Evolutionary conservation across 2,113 vertebrate species (phyloP), one percentile per base, ranked within the genome.

Genomic region (Phocoena phocoena): DNA sequence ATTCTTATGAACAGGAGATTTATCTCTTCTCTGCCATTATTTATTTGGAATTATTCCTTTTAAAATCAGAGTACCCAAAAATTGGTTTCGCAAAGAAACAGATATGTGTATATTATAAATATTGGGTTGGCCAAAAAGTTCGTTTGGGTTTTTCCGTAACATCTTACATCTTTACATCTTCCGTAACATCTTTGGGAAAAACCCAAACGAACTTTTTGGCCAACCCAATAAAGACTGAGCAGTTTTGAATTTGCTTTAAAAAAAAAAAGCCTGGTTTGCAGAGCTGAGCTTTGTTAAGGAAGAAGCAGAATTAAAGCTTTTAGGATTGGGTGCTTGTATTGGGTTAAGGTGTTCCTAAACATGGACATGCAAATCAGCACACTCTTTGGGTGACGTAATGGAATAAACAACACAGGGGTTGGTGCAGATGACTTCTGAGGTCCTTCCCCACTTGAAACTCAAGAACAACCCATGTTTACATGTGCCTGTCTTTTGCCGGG

Each of bases 1-100:
- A 80, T 83, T 95, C 11, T 93, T 96, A 44, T 36, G 21, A 77
- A 55, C 2, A 81, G 26, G 25, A 95, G 20, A 93, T 60, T 31
- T 77, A n/a, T 65, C 67, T 92, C 11, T 84, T 85, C 20, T 47
- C 33, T 70, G n/a, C 65, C 63, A 71, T 77, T 93, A 90, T 58
- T 88, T 93, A 79, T 74, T 60, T 25, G 28, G n/a, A 90, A 53
- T 80, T 90, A n/a, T 44, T 87, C 55, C 50, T 93, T 96, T 11
- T 83, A 96, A 77, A 90, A 81, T 87, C 33, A 79, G 55, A 96
- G 31, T 23, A 8, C 20, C 20, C 26, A 84, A 85, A 82, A 55
- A 79, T 84, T 77, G 67, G 50, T 74, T 96, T 71, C n/a, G n/a
- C 60, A 36, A 81, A 93, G 58, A 74, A 84, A 71, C 3, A 71